Evolutionary conservation across 2,113 vertebrate species (phyloP).

Genomic region (Baryphthengus martii): DNA sequence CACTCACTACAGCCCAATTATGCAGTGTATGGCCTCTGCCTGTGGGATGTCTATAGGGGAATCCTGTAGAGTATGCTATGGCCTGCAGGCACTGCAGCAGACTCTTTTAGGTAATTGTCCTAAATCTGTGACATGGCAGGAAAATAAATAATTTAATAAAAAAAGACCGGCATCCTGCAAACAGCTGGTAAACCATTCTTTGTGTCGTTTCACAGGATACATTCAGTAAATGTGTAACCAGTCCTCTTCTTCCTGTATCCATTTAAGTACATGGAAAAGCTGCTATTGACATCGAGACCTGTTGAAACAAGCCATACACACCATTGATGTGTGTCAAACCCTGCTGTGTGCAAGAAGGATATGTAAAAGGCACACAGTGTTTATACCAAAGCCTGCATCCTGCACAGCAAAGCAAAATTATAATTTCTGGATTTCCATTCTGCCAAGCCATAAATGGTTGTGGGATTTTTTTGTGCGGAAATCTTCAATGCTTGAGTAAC

Average conservation of each 20-base stretch:
- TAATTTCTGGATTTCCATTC: neutral
- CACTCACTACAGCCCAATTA: neutral
- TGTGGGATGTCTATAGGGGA: neutral
- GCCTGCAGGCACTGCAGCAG: neutral
- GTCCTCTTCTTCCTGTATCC: neutral
- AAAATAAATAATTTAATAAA: constrained; percentile 30
- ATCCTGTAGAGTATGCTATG: neutral
- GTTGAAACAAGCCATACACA: neutral
- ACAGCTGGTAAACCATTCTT: neutral
- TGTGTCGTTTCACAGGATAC: neutral
- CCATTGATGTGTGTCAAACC: neutral
- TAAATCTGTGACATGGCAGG: neutral
- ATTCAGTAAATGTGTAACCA: neutral
- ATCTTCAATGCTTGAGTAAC: neutral
- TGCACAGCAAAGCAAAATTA: neutral
- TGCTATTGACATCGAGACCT: neutral
- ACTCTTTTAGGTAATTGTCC: neutral
- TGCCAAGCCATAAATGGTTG: neutral
- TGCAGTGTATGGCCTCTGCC: neutral
- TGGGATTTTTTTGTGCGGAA: neutral
- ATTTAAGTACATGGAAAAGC: neutral
- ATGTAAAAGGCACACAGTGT: neutral
- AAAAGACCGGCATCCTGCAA: neutral
- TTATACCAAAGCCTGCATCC: neutral
- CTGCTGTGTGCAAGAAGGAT: neutral